phyloP scores from a whole-genome alignment of 2,797 vertebrate genomes.

The Xenentodon cancila region DNA sequence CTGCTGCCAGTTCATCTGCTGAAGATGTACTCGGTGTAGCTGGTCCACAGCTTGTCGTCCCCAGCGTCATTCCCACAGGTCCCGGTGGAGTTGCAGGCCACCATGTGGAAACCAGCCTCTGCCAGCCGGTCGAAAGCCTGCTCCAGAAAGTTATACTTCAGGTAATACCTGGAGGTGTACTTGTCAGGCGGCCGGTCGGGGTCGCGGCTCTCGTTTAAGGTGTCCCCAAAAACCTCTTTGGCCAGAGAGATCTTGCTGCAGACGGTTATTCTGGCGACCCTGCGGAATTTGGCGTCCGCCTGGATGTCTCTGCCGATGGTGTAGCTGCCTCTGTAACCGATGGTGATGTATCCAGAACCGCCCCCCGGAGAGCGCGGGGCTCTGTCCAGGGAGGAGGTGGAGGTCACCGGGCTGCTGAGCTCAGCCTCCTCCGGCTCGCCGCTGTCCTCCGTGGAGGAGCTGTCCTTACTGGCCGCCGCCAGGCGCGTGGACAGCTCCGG shows the following conservation, averaged over 20 bases:
- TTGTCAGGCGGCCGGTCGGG: slow-evolving; percentile 89
- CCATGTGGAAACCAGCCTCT: slow-evolving; percentile 90
- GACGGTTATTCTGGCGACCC: slow-evolving; percentile 92
- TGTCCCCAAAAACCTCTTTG: slow-evolving; percentile 94
- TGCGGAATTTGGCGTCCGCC: slow-evolving; percentile 90
- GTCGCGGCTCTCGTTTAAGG: slow-evolving; percentile 93
- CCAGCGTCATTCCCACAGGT: slow-evolving; percentile 89
- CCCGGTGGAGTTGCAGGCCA: slow-evolving; percentile 92
- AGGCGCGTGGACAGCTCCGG: slow-evolving; percentile 87
- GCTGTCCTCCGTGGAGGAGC: slow-evolving; percentile 74
- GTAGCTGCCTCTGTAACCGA: slow-evolving; percentile 92
- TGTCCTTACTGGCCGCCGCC: slow-evolving; percentile 77
- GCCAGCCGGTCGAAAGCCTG: slow-evolving; percentile 94
- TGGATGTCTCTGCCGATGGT: slow-evolving; percentile 92
- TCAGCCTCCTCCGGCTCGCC: slow-evolving; percentile 85
- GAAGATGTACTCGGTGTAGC: slow-evolving; percentile 96
- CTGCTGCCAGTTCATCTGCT: slow-evolving; percentile 66
- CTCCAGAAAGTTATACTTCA: slow-evolving; percentile 94
- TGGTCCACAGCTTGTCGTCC: slow-evolving; percentile 96
- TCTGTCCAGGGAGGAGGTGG: slow-evolving; percentile 60
- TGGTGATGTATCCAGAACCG: slow-evolving; percentile 87
- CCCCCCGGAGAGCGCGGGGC: slow-evolving; percentile 52
- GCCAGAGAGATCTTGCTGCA: slow-evolving; percentile 91
- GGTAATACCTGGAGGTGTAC: slow-evolving; percentile 93
- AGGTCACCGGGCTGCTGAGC: slow-evolving; percentile 55